Evolutionary conservation across 2,797 vertebrate species (phyloP), one percentile per base, ranked within the genome.

Genomic region (Sebastes jordani): DNA sequence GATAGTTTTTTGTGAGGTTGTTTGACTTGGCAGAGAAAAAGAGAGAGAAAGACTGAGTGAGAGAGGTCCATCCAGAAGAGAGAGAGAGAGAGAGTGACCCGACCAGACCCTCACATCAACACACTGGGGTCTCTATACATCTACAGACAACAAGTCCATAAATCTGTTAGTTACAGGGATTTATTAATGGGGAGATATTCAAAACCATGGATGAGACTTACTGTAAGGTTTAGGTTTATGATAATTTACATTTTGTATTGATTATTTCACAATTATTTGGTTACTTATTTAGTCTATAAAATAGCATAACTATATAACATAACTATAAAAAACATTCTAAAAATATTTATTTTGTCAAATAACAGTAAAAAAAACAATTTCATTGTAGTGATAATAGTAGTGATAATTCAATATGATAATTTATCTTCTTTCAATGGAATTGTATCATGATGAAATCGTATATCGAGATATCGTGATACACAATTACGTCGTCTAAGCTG

Each of bases 1-100:
- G 85, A 88, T 89, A 34, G 90, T 86, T 89, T 78, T 88, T 72
- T 66, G 72, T 77, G 66, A 86, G 72, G 52, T 86, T 92, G 86
- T 94, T 93, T 92, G 84, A 90, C 86, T 92, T 93, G 91, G 91
- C 87, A 3, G 80, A 66, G 80, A 76, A 74, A 87, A n/a, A n/a
- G 23, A 68, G 74, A 70, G 46, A 27, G 46, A 38, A 71, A 55
- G 60, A 34, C 7, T 18, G 65, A 77, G 71, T 4, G 81, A 69
- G 80, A 77, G 76, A 88, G 65, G 61, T 55, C 18, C 11, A 34
- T 60, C 8, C 46, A 67, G 32, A 83, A 52, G 11, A 42, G 38
- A 60, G 70, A 54, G 69, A 75, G 82, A 75, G 82, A 80, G 32
- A 75, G 49, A 64, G 82, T 76, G 60, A 83, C 61, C 38, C 52